Percentiles rank a stretch among this genome's conserved stretches.
Evolutionary conservation across 2,888 invertebrate genomes (phyloP).

Genomic region (Pristionchus fissidentatus): DNA sequence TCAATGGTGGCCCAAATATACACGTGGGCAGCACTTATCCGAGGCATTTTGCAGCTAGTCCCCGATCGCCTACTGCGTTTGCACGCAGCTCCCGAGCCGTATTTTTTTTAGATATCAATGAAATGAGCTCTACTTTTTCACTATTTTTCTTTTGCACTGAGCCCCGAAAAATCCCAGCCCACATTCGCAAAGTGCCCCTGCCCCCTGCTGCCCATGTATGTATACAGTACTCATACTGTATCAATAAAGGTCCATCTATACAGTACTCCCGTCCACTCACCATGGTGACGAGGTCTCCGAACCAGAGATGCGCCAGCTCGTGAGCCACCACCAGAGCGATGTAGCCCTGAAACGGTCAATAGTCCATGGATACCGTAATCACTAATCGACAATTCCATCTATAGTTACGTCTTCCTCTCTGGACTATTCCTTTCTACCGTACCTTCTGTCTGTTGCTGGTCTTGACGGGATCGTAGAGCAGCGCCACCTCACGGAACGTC

Average conservation of each 20-base stretch:
- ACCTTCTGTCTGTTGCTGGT: slow-evolving; percentile 82
- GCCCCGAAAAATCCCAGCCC: too few species aligned
- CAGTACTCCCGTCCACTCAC: slow-evolving; percentile 69
- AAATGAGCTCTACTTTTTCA: too few species aligned
- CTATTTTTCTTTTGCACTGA: too few species aligned
- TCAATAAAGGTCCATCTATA: neutral
- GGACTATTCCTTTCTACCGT: neutral
- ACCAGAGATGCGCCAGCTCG: slow-evolving; percentile 97
- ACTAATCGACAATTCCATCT: neutral
- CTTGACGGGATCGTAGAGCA: slow-evolving; percentile 90
- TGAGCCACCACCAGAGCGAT: slow-evolving; percentile 88
- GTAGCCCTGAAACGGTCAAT: slow-evolving; percentile 76
- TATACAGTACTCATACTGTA: neutral
- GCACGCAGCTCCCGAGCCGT: too few species aligned
- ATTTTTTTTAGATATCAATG: too few species aligned
- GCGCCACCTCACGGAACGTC: slow-evolving; percentile 91
- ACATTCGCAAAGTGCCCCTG: too few species aligned
- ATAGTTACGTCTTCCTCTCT: neutral
- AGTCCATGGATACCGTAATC: too few species aligned
- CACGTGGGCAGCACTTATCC: too few species aligned
- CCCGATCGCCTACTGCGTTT: too few species aligned
- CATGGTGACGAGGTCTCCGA: slow-evolving; percentile 97
- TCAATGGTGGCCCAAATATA: too few species aligned
- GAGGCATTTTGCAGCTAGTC: too few species aligned
- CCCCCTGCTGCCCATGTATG: neutral